Evolutionary conservation across 2,888 invertebrate species (phyloP).

Genomic region (Hydrotaea cyrtoneurina): DNA sequence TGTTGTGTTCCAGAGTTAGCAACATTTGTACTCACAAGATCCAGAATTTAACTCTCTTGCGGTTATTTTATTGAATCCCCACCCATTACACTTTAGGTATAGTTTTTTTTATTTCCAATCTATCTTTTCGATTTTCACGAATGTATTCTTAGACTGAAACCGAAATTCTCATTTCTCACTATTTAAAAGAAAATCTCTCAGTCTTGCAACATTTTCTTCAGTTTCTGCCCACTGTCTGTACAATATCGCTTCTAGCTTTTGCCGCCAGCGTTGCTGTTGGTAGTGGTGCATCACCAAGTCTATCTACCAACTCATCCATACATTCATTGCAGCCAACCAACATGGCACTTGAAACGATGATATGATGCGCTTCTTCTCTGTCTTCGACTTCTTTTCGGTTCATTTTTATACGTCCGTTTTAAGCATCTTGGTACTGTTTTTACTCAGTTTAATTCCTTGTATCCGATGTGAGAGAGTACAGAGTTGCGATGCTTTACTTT

Average conservation of each 20-base stretch:
- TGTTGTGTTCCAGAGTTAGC: too few relatives aligned
- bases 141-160: too few relatives aligned
- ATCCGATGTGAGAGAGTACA: background rate
- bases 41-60: too few relatives aligned
- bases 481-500: constrained; percentile 64
- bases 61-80: too few relatives aligned
- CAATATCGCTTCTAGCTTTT: background rate
- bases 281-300: background rate
- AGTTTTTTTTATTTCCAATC: too few relatives aligned
- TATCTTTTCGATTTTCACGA: too few relatives aligned
- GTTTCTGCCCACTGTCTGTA: background rate
- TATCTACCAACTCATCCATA: background rate
- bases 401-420: too few relatives aligned
- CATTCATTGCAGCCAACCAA: background rate
- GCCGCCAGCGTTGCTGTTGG: background rate
- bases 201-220: too few relatives aligned
- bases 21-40: too few relatives aligned
- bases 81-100: too few relatives aligned
- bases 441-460: constrained; percentile 11
- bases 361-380: background rate
- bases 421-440: background rate
- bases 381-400: background rate
- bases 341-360: background rate
- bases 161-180: too few relatives aligned
- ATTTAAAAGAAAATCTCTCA: too few relatives aligned